Evolutionary conservation across 2,113 vertebrate species (phyloP), one percentile per base, ranked within the genome.

Genomic region (Megaceryle torquata): DNA sequence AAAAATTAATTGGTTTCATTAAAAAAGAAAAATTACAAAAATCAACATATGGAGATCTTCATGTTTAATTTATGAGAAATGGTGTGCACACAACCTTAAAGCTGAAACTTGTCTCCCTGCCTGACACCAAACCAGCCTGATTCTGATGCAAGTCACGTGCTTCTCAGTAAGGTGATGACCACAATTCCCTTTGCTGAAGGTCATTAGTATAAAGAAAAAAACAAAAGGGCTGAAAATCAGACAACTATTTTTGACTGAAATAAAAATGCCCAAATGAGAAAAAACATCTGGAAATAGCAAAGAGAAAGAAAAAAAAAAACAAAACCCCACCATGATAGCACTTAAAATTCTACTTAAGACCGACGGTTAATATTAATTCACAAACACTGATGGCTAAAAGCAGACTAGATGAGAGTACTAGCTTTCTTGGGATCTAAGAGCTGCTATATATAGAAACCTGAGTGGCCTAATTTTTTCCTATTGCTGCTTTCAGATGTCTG

Each of bases 391-490:
- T 14, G 57, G 67, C 90, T 95, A 87, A 97, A 96, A 94, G 25
- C 57, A 95, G 92, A 35, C 61, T 74, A 21, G 46, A 81, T 87
- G 59, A 93, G 70, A 84, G 41, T 44, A 63, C 43, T 74, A 13
- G n/a, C 82, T 68, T 82, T 76, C 92, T 88, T 64, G 81, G 60
- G 63, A 67, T 78, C 78, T 83, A 33, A 96, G 68, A 67, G 68
- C 60, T 83, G 53, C 71, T 96, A 97, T 84, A 82, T 85, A 95
- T 68, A 95, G 74, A 82, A 97, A 94, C 43, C 29, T 25, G 50
- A 95, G 68, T 10, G 79, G 71, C 71, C 68, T 92, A 65, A 61
- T 82, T 97, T 96, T 84, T 93, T 81, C 53, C 70, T 95, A 88
- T 37, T 82, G 81, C 48, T 95, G 74, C 70, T 96, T 95, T 53